phyloP scores from a whole-genome alignment of 2,888 invertebrate species.

The Timema cristinae region DNA sequence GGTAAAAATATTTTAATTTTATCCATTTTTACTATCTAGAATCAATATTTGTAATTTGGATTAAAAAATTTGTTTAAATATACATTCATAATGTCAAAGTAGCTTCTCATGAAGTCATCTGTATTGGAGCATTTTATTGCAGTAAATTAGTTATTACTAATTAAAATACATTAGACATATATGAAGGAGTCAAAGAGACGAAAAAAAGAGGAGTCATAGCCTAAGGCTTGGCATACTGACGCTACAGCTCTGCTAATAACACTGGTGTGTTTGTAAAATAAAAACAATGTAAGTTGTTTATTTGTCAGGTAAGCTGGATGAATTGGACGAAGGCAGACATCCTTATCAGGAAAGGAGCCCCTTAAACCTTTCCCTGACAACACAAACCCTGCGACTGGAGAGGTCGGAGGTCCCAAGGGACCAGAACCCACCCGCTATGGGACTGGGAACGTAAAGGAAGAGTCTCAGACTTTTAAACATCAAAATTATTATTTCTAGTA shows the following conservation, averaged over 20 bases:
- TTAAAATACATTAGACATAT: no score
- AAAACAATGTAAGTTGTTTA: background rate
- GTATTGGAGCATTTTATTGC: background rate
- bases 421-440: constrained; percentile 99
- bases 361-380: constrained; percentile 80
- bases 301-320: constrained; percentile 69
- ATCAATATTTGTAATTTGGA: background rate
- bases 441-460: constrained; percentile 99
- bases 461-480: constrained; percentile 81
- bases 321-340: constrained; percentile 62
- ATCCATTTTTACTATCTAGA: no score
- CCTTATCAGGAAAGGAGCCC: constrained; percentile 77
- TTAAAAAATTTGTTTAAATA: background rate
- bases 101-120: no score
- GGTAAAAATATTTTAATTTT: no score
- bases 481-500: background rate
- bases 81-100: background rate
- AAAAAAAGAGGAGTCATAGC: background rate
- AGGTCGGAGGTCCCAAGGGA: constrained; percentile 90
- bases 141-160: background rate
- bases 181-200: no score
- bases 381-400: constrained; percentile 89
- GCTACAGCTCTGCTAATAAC: background rate
- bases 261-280: background rate
- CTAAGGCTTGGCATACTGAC: background rate